phyloP scores from a whole-genome alignment of 2,113 vertebrate species.

The Aspidoscelis tigris region DNA sequence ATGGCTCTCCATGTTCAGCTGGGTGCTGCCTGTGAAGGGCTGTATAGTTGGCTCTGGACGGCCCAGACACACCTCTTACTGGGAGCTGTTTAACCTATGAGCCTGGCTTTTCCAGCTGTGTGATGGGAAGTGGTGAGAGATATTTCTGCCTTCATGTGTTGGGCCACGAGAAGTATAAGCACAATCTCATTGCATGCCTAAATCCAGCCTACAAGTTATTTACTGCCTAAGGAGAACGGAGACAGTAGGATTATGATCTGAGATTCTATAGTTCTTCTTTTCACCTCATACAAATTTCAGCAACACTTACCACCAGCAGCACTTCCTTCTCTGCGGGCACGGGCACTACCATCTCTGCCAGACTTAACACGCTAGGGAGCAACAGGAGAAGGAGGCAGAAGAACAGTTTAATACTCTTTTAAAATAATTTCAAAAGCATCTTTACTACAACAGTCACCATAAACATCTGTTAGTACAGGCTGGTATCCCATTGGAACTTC shows the following conservation, averaged over 20 bases:
- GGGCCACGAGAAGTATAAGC: too few species aligned
- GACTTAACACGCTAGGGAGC: conserved; percentile 86
- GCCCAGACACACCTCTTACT: too few species aligned
- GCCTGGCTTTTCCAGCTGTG: too few species aligned
- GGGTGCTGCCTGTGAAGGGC: too few species aligned
- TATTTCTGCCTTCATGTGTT: too few species aligned
- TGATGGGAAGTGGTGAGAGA: too few species aligned
- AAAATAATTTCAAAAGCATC: background rate
- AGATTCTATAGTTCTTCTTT: conserved; percentile 28
- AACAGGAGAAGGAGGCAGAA: background rate
- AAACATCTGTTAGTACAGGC: background rate
- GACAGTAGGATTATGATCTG: background rate
- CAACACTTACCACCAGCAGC: conserved; percentile 85
- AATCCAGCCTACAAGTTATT: too few species aligned
- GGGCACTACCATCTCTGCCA: conserved; percentile 85
- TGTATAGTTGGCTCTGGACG: too few species aligned
- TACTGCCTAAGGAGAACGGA: background rate
- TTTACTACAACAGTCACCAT: background rate
- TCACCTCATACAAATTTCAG: background rate
- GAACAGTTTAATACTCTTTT: conserved; percentile 2
- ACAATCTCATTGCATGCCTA: too few species aligned
- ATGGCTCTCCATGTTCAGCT: too few species aligned
- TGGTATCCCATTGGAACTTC: too few species aligned
- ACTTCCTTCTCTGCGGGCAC: conserved; percentile 84
- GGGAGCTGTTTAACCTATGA: too few species aligned